These are phyloP conservation scores for Ericerus pela DNA, from an alignment of 1,140 invertebrate species.

Conservation along the genomic window DNA sequence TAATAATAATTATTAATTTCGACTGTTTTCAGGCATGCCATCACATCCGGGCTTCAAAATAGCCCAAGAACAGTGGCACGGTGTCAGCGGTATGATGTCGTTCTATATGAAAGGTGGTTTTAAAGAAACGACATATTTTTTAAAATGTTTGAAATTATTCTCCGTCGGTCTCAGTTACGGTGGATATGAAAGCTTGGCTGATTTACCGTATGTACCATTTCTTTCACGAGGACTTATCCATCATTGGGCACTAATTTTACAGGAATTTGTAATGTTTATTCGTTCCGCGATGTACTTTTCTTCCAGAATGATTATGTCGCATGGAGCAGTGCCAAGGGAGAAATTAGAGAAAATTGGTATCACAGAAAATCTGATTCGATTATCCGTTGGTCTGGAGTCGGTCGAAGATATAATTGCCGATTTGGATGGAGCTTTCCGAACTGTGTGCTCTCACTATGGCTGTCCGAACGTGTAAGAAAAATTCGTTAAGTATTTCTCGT, in stretches of 20 bases:
- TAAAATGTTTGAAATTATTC: conserved; percentile 64
- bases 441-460: too few species aligned
- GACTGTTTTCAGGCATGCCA: conserved; percentile 67
- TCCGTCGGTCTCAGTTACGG: conserved; percentile 89
- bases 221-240: background rate
- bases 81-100: conserved; percentile 83
- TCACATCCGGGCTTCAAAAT: conserved; percentile 84
- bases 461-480: too few species aligned
- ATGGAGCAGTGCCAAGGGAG: background rate
- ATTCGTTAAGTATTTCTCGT: too few species aligned
- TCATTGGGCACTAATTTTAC: too few species aligned
- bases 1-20: conserved; percentile 21
- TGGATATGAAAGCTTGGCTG: conserved; percentile 83
- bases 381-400: conserved; percentile 87
- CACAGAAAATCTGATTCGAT: conserved; percentile 65
- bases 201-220: conserved; percentile 56
- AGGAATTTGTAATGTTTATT: background rate
- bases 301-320: background rate
- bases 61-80: conserved; percentile 64
- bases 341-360: conserved; percentile 42
- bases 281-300: background rate
- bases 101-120: conserved; percentile 73
- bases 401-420: conserved; percentile 75
- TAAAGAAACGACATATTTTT: conserved; percentile 60
- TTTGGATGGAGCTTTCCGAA: conserved; percentile 65